Evolutionary conservation across 1,140 invertebrate genomes (phyloP).

Genomic region (Watersipora subatra): DNA sequence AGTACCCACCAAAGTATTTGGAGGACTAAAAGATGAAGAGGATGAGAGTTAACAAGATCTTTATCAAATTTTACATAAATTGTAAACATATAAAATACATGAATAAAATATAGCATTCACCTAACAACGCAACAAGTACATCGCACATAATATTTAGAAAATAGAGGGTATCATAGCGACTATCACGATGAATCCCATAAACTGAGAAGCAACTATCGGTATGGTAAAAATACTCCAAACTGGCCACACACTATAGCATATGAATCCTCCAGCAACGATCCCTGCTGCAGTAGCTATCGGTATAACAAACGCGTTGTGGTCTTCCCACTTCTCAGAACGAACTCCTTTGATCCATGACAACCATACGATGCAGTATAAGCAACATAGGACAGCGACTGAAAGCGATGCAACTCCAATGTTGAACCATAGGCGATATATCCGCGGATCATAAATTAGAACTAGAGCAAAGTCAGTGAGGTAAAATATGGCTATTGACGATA

Average conservation of each 20-base stretch:
- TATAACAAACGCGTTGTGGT: not conserved
- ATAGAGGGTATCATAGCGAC: not conserved
- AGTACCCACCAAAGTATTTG: constrained; percentile 30
- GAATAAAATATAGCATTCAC: too few species aligned
- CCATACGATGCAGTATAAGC: not conserved
- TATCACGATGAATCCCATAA: not conserved
- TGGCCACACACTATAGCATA: not conserved
- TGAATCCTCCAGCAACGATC: not conserved
- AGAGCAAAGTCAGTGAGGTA: not conserved
- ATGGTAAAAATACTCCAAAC: not conserved
- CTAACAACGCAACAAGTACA: too few species aligned
- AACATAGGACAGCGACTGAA: not conserved
- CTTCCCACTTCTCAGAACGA: not conserved
- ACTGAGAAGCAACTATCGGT: not conserved
- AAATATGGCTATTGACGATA: not conserved
- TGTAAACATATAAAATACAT: too few species aligned
- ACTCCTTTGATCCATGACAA: not conserved
- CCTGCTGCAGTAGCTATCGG: not conserved
- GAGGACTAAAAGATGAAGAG: constrained; percentile 4
- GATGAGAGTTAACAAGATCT: too few species aligned
- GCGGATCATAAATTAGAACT: not conserved
- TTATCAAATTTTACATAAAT: too few species aligned
- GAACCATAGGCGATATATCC: not conserved
- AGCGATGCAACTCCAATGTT: not conserved
- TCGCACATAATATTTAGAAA: too few species aligned